Conservation (phyloP, 37 sponge, comb jelly and placozoan genomes). For the Bolinopsis microptera region DNA sequence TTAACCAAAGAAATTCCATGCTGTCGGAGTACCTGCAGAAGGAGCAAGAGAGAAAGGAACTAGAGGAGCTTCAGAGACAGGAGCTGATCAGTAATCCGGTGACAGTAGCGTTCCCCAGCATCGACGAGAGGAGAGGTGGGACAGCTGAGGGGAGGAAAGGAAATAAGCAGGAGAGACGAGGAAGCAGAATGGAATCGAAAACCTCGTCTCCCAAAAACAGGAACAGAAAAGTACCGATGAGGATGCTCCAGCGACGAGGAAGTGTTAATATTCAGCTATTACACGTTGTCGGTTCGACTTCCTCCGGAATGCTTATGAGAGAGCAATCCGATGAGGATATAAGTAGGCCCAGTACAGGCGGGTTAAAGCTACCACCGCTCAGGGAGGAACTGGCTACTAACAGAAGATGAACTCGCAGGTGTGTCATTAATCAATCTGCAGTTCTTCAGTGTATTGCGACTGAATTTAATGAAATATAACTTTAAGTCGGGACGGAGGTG, state of each 20-base stretch:
- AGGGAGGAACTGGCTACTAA: background rate
- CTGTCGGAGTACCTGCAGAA: constrained; percentile 9
- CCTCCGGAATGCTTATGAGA: background rate
- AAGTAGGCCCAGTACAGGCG: background rate
- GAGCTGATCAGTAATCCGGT: background rate
- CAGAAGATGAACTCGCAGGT: no score
- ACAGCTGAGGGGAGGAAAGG: background rate
- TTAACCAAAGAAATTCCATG: background rate
- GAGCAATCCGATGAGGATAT: background rate
- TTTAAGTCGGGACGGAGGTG: no score
- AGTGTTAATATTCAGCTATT: background rate
- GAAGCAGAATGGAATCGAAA: background rate
- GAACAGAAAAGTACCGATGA: background rate
- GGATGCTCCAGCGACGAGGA: background rate
- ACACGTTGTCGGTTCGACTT: background rate
- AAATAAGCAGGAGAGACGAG: background rate
- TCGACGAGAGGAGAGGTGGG: background rate
- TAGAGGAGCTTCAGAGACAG: background rate
- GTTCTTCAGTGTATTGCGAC: no score
- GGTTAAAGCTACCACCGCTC: background rate
- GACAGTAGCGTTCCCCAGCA: background rate
- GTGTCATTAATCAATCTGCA: no score
- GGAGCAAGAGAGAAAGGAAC: background rate
- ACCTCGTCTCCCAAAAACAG: background rate
- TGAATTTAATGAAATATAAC: no score